These are phyloP conservation scores for Drosophila serrata DNA, from an alignment of 1,140 invertebrate species.

Conservation along the genomic window DNA sequence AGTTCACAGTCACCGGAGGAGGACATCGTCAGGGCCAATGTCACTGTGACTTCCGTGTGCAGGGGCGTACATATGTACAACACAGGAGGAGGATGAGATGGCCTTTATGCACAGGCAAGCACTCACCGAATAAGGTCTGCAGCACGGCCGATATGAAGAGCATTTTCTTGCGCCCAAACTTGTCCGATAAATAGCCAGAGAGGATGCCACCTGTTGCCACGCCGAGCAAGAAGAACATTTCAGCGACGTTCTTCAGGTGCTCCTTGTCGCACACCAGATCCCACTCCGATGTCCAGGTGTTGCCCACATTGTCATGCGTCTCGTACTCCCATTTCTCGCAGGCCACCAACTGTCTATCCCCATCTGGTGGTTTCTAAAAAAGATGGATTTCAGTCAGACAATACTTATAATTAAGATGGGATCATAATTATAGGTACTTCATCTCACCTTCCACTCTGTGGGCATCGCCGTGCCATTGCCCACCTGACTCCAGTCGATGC, in stretches of 20 bases:
- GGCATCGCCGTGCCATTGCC: conserved; percentile 46
- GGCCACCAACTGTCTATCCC: conserved; percentile 52
- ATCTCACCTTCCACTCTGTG: conserved; percentile 52
- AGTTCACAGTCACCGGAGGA: conserved; percentile 51
- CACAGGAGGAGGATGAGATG: not conserved
- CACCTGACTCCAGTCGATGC: conserved; percentile 72
- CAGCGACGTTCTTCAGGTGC: conserved; percentile 88
- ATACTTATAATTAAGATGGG: not conserved
- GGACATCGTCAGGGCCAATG: conserved; percentile 57
- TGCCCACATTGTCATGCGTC: conserved; percentile 87
- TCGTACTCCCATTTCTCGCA: conserved; percentile 90
- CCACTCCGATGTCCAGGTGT: conserved; percentile 89
- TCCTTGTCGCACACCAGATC: conserved; percentile 88
- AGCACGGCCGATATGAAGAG: conserved; percentile 89
- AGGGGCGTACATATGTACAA: not conserved
- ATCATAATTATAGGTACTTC: too few species aligned
- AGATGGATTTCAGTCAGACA: too few species aligned
- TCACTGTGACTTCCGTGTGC: conserved; percentile 61
- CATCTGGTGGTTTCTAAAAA: conserved; percentile 40
- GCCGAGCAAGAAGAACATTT: conserved; percentile 90
- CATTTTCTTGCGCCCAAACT: conserved; percentile 91
- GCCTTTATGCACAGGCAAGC: conserved; percentile 22
- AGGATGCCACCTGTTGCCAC: conserved; percentile 90
- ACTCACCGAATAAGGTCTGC: conserved; percentile 88
- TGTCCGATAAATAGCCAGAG: conserved; percentile 90